phyloP scores from a whole-genome alignment of 2,888 invertebrate species.

The Drepana falcataria region DNA sequence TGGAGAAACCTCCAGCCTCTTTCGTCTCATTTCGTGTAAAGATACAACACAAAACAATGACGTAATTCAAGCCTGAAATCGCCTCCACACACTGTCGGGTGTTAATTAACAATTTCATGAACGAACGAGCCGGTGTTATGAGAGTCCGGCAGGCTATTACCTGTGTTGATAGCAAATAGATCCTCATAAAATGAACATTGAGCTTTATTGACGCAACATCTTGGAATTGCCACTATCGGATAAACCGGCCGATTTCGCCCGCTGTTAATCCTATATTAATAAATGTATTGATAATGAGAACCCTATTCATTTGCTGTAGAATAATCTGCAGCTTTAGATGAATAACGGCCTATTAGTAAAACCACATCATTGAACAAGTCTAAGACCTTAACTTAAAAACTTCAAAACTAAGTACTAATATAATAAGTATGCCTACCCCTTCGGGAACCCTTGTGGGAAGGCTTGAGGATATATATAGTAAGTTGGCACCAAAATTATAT shows the following conservation, averaged over 20 bases:
- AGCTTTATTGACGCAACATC: conserved; percentile 3
- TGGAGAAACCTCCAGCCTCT: not conserved
- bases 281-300: not conserved
- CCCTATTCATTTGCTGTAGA: not conserved
- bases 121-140: conserved; percentile 28
- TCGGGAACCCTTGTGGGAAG: no score
- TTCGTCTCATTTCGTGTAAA: no score
- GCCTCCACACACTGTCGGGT: conserved; percentile 19
- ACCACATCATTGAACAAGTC: no score
- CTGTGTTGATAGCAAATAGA: conserved; percentile 30
- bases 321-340: no score
- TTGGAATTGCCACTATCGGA: not conserved
- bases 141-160: conserved; percentile 31
- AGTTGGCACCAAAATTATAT: no score
- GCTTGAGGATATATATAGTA: no score
- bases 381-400: no score
- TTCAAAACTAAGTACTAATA: no score
- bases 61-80: conserved; percentile 13
- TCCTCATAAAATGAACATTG: conserved; percentile 9
- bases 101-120: conserved; percentile 56
- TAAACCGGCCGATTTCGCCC: not conserved
- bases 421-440: no score
- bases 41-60: conserved; percentile 13
- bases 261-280: not conserved
- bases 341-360: no score